These are phyloP conservation scores for Cervus canadensis DNA, from an alignment of 2,113 vertebrate genomes.

Conservation along the genomic window DNA sequence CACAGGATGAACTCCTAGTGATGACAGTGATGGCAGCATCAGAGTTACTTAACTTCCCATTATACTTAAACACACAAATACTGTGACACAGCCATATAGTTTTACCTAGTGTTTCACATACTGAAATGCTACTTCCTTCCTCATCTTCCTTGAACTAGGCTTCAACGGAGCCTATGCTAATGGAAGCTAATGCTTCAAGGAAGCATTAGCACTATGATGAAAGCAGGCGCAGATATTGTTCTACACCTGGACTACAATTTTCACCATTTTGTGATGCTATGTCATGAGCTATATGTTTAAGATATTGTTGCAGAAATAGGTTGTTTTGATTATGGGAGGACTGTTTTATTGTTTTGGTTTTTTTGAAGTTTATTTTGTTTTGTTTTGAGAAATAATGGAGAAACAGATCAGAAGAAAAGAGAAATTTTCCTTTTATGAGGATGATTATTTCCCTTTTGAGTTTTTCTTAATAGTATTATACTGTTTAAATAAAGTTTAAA, in stretches of 20 bases:
- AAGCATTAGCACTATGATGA: neutral
- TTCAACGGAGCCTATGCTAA: neutral
- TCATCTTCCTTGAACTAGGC: slow-evolving; percentile 21
- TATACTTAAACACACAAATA: slow-evolving; percentile 14
- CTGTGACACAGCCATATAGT: neutral
- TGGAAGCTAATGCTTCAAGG: neutral
- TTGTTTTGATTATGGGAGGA: neutral
- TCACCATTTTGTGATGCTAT: neutral
- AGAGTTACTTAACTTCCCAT: slow-evolving; percentile 34
- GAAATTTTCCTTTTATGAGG: slow-evolving; percentile 14
- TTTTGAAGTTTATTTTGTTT: neutral
- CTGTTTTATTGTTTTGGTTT: neutral
- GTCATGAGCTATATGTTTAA: neutral
- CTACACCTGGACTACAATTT: neutral
- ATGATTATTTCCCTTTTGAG: neutral
- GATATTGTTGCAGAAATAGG: neutral
- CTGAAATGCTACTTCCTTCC: neutral
- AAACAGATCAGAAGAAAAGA: neutral
- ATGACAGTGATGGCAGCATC: neutral
- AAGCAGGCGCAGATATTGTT: neutral
- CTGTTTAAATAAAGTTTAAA: neutral
- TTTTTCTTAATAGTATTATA: neutral
- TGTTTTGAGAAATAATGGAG: slow-evolving; percentile 11
- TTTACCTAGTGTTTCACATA: slow-evolving; percentile 1
- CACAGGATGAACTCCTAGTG: neutral